These are phyloP conservation scores for Caretta caretta DNA, from an alignment of 2,113 vertebrate species.

Conservation along the genomic window DNA sequence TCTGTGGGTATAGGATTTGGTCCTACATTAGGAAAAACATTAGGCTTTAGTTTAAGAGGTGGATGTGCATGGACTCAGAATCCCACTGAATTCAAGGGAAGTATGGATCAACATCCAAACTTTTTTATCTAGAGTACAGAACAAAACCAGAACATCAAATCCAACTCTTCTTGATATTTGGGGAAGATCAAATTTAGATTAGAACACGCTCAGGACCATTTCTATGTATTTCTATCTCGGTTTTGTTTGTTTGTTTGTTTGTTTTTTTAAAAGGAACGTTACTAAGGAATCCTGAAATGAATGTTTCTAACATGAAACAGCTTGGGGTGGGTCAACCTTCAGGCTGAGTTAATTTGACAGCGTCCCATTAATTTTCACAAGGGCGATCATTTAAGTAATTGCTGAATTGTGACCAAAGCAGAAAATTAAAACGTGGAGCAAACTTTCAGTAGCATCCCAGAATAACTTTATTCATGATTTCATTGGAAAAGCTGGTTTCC, in stretches of 20 bases:
- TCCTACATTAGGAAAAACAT: neutral
- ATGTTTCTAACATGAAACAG: neutral
- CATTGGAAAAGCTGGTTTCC: constrained; percentile 16
- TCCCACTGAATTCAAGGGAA: neutral
- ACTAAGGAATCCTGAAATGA: neutral
- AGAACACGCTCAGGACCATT: neutral
- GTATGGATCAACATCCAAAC: neutral
- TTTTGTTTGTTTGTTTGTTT: neutral
- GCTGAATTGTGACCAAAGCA: constrained; percentile 7
- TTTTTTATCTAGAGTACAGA: neutral
- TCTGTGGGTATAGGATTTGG: neutral
- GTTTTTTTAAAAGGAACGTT: neutral
- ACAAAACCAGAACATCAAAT: neutral
- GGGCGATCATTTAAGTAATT: neutral
- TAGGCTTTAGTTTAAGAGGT: neutral
- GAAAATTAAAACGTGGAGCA: neutral
- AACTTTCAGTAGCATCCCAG: fast-evolving
- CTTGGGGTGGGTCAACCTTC: neutral
- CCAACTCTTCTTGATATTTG: neutral
- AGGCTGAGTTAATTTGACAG: neutral
- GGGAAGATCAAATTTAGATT: neutral
- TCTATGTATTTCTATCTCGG: neutral
- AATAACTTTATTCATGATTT: neutral
- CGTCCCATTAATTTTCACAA: neutral
- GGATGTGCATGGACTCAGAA: neutral